These are phyloP conservation scores for Odontomachus brunneus DNA, from an alignment of 1,140 invertebrate genomes.

Conservation along the genomic window DNA sequence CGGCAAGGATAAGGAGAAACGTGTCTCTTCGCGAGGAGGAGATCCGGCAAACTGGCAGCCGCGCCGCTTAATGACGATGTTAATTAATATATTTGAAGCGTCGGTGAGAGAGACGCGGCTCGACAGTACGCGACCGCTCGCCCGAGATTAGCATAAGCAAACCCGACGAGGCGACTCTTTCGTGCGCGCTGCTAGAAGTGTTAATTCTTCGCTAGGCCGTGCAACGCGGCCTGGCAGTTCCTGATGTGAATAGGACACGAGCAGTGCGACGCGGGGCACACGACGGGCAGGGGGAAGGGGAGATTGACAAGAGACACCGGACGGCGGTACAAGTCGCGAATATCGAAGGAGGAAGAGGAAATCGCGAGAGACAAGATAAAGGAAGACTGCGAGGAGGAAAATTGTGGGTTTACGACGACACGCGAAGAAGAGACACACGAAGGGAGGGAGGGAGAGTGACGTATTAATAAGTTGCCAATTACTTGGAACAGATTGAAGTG, in stretches of 20 bases:
- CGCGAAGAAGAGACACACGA: neutral
- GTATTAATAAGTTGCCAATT: constrained; percentile 4
- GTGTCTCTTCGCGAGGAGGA: constrained; percentile 29
- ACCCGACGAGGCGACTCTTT: constrained; percentile 69
- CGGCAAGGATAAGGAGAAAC: neutral
- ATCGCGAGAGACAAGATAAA: neutral
- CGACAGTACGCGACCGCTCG: constrained; percentile 64
- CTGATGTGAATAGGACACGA: constrained; percentile 34
- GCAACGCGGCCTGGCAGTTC: constrained; percentile 26
- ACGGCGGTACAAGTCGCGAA: constrained; percentile 9
- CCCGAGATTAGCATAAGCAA: constrained; percentile 80
- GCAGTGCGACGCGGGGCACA: neutral
- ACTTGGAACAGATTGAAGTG: constrained; percentile 22
- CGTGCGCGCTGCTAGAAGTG: constrained; percentile 73
- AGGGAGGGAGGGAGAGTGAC: neutral
- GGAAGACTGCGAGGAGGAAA: neutral
- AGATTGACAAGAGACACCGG: neutral
- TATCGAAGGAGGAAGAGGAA: neutral
- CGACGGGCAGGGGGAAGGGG: neutral
- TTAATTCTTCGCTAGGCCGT: constrained; percentile 77
- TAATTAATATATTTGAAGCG: constrained; percentile 82
- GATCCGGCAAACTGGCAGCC: constrained; percentile 64
- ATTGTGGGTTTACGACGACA: neutral
- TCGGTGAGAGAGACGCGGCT: constrained; percentile 63
- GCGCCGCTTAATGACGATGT: constrained; percentile 79